phyloP scores from a whole-genome alignment of 1,140 invertebrate species.

The Centruroides vittatus region DNA sequence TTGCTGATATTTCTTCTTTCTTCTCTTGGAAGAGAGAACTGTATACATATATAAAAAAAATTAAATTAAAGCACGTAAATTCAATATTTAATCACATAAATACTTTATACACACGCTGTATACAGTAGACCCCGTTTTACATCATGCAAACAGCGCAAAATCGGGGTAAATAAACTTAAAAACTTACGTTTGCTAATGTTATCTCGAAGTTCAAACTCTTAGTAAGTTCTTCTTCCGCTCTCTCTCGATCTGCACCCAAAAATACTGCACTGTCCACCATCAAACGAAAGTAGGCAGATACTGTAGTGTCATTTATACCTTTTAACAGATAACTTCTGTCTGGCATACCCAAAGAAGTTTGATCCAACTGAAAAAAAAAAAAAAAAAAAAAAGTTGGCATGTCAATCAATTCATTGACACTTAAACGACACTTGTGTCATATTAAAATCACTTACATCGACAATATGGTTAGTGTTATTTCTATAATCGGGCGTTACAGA shows the following conservation, averaged over 20 bases:
- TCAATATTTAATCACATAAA: not conserved
- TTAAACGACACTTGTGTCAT: not conserved
- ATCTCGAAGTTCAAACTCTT: conserved; percentile 85
- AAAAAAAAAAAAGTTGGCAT: conserved; percentile 16
- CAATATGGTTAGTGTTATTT: conserved; percentile 59
- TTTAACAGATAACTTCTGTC: conserved; percentile 79
- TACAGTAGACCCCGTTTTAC: too few relatives aligned
- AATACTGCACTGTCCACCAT: conserved; percentile 63
- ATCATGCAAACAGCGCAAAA: too few relatives aligned
- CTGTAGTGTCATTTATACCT: conserved; percentile 28
- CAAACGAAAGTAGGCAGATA: conserved; percentile 33
- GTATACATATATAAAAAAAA: too few relatives aligned
- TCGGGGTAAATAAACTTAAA: not conserved
- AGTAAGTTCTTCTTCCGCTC: conserved; percentile 60
- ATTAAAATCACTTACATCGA: conserved; percentile 53
- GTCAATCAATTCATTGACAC: conserved; percentile 16
- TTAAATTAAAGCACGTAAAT: conserved; percentile 9
- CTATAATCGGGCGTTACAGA: conserved; percentile 80
- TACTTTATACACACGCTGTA: too few relatives aligned
- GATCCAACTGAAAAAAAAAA: conserved; percentile 56
- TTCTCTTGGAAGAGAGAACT: conserved; percentile 79
- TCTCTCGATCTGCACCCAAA: conserved; percentile 57
- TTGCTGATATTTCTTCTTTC: conserved; percentile 79
- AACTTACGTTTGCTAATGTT: conserved; percentile 73
- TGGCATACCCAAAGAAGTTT: conserved; percentile 66